Evolutionary conservation across 2,888 invertebrate species (phyloP).

Genomic region (Pheosia gnoma): DNA sequence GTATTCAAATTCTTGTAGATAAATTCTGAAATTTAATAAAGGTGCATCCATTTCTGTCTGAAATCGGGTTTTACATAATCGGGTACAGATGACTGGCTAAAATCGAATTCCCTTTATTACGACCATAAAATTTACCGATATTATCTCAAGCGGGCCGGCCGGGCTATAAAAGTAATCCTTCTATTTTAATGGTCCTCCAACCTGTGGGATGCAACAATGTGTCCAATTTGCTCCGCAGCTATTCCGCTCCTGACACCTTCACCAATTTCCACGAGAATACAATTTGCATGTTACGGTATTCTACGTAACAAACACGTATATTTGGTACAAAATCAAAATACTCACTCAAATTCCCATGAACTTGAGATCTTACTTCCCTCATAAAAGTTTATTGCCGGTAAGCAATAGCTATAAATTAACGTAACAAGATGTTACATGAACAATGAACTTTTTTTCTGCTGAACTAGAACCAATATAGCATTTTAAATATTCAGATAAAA

Average conservation of each 20-base stretch:
- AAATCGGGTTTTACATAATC: conserved; percentile 67
- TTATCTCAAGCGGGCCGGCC: conserved; percentile 79
- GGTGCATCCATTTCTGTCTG: conserved; percentile 37
- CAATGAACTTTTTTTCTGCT: conserved; percentile 62
- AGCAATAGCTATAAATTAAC: conserved; percentile 47
- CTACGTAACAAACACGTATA: conserved; percentile 22
- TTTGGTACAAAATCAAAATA: conserved; percentile 19
- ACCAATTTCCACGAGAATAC: conserved; percentile 43
- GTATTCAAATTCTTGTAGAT: conserved; percentile 36
- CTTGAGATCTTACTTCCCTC: conserved; percentile 23
- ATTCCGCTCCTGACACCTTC: conserved; percentile 48
- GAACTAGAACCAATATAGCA: conserved; percentile 80
- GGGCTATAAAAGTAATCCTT: conserved; percentile 81
- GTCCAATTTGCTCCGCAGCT: conserved; percentile 61
- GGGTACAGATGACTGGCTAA: conserved; percentile 77
- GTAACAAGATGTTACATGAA: conserved; percentile 56
- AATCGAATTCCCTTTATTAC: conserved; percentile 81
- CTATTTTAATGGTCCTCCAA: conserved; percentile 79
- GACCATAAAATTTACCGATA: conserved; percentile 81
- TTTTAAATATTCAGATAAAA: conserved; percentile 82
- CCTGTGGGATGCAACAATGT: conserved; percentile 79
- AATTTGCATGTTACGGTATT: conserved; percentile 45
- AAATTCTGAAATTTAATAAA: conserved; percentile 38
- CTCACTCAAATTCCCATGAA: conserved; percentile 22
- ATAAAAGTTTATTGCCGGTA: conserved; percentile 38